Conservation (phyloP, 2,113 vertebrate genomes). For the Salminus brasiliensis region DNA sequence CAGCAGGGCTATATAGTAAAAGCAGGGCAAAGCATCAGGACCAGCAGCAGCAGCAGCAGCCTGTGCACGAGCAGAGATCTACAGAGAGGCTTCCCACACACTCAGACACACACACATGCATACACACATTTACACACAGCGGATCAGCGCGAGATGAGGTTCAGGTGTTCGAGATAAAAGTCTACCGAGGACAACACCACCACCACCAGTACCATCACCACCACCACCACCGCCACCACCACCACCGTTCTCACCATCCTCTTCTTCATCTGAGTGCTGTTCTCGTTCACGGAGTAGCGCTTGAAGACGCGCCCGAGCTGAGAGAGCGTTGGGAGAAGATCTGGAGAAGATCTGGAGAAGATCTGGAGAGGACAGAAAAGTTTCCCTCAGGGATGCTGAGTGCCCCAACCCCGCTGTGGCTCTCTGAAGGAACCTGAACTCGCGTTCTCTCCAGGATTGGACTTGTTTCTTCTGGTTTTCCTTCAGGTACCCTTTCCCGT, state of each 20-base stretch:
- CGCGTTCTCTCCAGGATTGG: conserved; percentile 58
- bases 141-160: neutral
- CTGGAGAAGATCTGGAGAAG: neutral
- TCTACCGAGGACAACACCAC: conserved; percentile 5
- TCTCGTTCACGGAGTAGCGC: conserved; percentile 25
- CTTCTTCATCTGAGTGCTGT: conserved; percentile 27
- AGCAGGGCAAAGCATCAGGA: conserved; percentile 78
- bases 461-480: conserved; percentile 40
- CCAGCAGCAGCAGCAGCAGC: conserved; percentile 71
- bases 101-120: too few species aligned
- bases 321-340: too few species aligned
- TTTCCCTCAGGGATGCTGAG: conserved; percentile 75
- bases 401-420: conserved; percentile 71
- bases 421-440: conserved; percentile 74
- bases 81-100: conserved; percentile 47
- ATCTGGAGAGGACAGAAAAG: conserved; percentile 39
- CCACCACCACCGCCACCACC: neutral
- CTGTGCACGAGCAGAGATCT: conserved; percentile 34
- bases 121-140: neutral
- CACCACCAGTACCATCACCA: too few species aligned
- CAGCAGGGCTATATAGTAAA: conserved; percentile 74
- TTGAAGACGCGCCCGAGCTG: conserved; percentile 3
- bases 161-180: conserved; percentile 46
- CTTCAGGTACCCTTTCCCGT: conserved; percentile 60
- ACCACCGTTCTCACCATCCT: too few species aligned